phyloP scores from a whole-genome alignment of 2,113 vertebrate genomes.

The Cyphomyrus discorhynchus region DNA sequence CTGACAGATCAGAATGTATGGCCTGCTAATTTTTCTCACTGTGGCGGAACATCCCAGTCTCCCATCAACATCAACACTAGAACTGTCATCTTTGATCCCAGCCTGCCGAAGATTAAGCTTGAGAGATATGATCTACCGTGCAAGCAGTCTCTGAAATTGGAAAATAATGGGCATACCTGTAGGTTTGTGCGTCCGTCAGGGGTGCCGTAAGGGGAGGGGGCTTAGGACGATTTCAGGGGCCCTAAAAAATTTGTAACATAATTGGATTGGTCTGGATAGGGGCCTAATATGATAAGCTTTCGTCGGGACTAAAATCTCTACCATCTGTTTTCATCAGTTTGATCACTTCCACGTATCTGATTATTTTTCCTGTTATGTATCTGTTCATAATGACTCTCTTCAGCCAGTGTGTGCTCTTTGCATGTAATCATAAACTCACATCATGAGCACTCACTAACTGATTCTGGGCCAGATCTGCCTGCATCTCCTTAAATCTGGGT shows the following conservation, averaged over 20 bases:
- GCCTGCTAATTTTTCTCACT: constrained; percentile 28
- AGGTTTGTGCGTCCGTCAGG: constrained; percentile 17
- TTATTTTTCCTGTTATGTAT: not conserved
- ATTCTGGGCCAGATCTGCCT: too few species aligned
- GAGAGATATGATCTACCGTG: constrained; percentile 40
- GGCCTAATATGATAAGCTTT: not conserved
- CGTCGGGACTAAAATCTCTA: not conserved
- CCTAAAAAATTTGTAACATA: not conserved
- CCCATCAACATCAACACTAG: constrained; percentile 44
- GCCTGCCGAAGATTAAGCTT: constrained; percentile 31
- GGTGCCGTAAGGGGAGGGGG: not conserved
- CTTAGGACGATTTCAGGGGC: not conserved
- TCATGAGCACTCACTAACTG: not conserved
- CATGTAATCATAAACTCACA: not conserved
- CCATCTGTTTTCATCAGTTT: not conserved
- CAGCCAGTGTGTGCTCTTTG: not conserved
- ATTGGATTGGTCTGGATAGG: not conserved
- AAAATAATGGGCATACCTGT: constrained; percentile 52
- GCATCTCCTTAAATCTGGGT: too few species aligned
- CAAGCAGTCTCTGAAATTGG: constrained; percentile 21
- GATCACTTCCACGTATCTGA: not conserved
- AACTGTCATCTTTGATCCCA: constrained; percentile 24
- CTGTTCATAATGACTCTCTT: not conserved
- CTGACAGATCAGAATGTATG: constrained; percentile 39
- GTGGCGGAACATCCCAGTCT: constrained; percentile 46